Evolutionary conservation across 2,113 vertebrate genomes (phyloP).

Genomic region (Scartelaos histophorus): DNA sequence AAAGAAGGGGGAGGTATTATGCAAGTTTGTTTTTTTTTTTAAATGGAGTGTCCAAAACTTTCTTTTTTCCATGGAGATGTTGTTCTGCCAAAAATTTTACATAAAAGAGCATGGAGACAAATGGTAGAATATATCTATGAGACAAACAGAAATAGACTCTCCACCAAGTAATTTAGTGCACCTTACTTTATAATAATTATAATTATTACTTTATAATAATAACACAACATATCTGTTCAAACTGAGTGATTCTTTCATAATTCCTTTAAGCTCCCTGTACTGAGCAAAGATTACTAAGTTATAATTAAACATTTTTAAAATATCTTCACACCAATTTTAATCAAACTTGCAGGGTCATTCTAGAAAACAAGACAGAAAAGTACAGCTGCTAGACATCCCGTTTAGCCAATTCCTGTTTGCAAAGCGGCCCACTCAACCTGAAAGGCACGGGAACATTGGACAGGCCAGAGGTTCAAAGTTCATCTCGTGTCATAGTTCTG

Average conservation of each 20-base stretch:
- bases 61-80: too few relatives aligned
- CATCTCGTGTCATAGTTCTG: conserved; percentile 27
- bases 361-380: neutral
- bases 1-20: too few relatives aligned
- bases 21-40: too few relatives aligned
- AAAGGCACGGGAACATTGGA: conserved; percentile 54
- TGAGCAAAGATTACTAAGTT: neutral
- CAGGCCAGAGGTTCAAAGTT: conserved; percentile 53
- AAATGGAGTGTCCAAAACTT: too few relatives aligned
- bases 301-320: too few relatives aligned
- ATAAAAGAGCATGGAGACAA: too few relatives aligned
- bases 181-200: too few relatives aligned
- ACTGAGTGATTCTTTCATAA: neutral
- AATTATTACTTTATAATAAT: too few relatives aligned
- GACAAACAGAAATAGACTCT: too few relatives aligned
- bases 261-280: neutral
- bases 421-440: conserved; percentile 27
- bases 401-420: conserved; percentile 23
- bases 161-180: too few relatives aligned
- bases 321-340: neutral
- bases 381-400: neutral
- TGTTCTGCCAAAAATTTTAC: too few relatives aligned
- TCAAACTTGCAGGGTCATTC: neutral
- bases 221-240: neutral
- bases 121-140: too few relatives aligned